These are phyloP conservation scores for Sphenodon punctatus DNA, from an alignment of 2,797 vertebrate species.

Conservation along the genomic window DNA sequence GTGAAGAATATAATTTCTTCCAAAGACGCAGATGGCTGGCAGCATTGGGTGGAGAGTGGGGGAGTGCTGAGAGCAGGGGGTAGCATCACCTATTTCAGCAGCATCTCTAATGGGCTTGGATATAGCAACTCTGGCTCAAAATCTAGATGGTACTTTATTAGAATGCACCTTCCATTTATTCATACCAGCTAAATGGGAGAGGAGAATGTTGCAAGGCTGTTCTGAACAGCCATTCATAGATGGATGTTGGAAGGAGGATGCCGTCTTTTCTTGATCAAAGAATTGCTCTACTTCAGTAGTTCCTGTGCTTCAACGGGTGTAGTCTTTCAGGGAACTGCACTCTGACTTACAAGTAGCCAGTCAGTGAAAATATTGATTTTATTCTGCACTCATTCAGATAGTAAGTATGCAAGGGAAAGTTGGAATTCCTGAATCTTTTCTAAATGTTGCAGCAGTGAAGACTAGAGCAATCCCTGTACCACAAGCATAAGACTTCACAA, in stretches of 20 bases:
- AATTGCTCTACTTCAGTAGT: background rate
- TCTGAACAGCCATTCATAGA: background rate
- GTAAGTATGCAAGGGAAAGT: background rate
- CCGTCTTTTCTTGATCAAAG: background rate
- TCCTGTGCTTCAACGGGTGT: background rate
- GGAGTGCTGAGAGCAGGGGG: no score
- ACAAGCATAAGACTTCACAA: no score
- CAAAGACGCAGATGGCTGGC: accelerated
- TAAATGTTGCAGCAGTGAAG: background rate
- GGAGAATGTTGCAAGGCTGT: background rate
- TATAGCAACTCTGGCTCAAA: background rate
- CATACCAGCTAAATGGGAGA: no score
- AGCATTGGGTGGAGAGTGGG: no score
- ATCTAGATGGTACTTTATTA: no score
- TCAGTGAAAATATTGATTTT: background rate
- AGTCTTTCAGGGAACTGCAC: background rate
- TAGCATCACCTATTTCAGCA: background rate
- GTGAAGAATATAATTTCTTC: background rate
- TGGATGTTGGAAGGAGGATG: background rate
- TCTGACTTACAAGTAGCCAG: background rate
- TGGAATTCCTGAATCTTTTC: background rate
- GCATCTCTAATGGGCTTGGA: background rate
- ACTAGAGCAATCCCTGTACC: background rate
- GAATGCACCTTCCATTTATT: background rate
- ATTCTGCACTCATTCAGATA: background rate